Conservation (phyloP, 2,113 vertebrate genomes). For the Corythornis cristatus region DNA sequence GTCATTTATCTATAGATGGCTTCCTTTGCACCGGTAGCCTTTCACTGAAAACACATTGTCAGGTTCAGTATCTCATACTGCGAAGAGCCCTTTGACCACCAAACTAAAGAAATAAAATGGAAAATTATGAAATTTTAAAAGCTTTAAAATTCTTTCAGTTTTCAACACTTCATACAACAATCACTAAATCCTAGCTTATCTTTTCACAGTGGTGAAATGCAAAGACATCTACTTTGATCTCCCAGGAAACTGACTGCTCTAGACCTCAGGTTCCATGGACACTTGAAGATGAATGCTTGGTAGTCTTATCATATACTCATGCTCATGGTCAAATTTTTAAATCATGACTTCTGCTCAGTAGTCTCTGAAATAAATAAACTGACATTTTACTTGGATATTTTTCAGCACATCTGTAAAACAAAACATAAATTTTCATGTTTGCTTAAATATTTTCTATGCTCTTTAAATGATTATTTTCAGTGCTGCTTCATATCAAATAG, state of each 20-base stretch:
- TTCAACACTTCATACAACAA: not conserved
- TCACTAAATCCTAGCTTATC: not conserved
- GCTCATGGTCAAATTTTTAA: not conserved
- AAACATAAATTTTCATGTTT: not conserved
- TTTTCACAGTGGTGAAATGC: not conserved
- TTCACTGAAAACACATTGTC: not conserved
- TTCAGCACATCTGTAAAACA: not conserved
- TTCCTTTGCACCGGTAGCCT: not conserved
- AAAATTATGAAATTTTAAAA: not conserved
- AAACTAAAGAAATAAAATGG: not conserved
- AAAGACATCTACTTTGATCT: not conserved
- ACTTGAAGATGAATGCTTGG: not conserved
- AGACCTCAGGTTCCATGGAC: not conserved
- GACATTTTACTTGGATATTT: not conserved
- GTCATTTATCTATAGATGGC: not conserved
- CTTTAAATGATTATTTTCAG: not conserved
- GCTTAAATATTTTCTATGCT: not conserved
- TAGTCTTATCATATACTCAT: not conserved
- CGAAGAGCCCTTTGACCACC: not conserved
- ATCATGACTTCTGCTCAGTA: not conserved
- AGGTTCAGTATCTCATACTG: not conserved
- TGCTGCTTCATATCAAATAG: not conserved
- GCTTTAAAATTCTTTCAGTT: not conserved
- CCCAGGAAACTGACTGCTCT: not conserved
- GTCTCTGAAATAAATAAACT: not conserved